phyloP scores from a whole-genome alignment of 2,113 vertebrate genomes.

The Protobothrops flavoviridis region DNA sequence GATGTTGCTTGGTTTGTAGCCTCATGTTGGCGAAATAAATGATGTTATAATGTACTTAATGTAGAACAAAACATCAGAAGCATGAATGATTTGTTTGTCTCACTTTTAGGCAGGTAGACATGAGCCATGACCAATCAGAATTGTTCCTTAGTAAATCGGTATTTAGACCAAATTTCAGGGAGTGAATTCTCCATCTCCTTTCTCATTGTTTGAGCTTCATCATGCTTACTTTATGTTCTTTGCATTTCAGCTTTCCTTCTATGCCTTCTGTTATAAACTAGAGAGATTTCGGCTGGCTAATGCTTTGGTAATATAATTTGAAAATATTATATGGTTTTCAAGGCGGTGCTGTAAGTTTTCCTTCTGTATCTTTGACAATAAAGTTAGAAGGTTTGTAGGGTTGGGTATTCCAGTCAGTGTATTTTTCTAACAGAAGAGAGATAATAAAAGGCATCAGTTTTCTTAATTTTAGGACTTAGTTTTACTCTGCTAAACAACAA shows the following conservation, averaged over 20 bases:
- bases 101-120: not conserved
- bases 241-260: not conserved
- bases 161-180: not conserved
- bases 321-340: not conserved
- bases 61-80: not conserved
- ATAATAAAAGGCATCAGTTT: not conserved
- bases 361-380: not conserved
- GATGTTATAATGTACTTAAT: not conserved
- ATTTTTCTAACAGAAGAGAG: not conserved
- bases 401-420: not conserved
- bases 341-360: not conserved
- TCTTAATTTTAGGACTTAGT: not conserved
- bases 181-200: not conserved
- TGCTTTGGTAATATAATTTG: not conserved
- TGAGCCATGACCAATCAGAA: not conserved
- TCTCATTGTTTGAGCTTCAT: not conserved
- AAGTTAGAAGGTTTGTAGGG: not conserved
- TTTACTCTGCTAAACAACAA: not conserved
- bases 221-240: not conserved
- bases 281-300: not conserved
- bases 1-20: rapidly evolving
- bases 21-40: not conserved
- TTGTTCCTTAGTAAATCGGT: not conserved
- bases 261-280: not conserved
- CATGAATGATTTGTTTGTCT: not conserved